Conservation (phyloP, 2,797 vertebrate genomes). For the Streptopelia turtur region DNA sequence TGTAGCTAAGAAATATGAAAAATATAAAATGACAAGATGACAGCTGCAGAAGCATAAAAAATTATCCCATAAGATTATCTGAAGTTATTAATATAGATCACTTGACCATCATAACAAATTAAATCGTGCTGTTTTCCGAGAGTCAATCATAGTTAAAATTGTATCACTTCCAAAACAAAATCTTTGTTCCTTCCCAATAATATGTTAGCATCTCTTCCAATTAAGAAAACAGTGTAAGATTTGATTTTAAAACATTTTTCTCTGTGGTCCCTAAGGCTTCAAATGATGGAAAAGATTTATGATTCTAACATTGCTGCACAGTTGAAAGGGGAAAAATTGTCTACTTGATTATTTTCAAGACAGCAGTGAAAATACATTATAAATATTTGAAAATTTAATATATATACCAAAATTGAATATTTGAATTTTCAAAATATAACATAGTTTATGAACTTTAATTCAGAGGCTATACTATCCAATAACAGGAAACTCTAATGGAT, state of each 20-base stretch:
- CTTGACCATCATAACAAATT: neutral
- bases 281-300: neutral
- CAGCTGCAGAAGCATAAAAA: neutral
- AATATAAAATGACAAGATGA: neutral
- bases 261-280: neutral
- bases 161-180: neutral
- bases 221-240: neutral
- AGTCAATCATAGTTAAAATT: neutral
- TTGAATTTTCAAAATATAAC: neutral
- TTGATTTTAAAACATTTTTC: neutral
- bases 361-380: neutral
- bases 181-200: neutral
- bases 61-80: neutral
- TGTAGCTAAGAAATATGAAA: neutral
- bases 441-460: neutral
- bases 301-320: neutral
- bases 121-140: neutral
- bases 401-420: neutral
- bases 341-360: neutral
- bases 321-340: neutral
- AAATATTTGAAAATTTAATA: neutral
- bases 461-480: neutral
- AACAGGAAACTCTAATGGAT: neutral
- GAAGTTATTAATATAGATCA: neutral
- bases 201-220: neutral